Percentiles rank a stretch among this genome's conserved stretches.
Evolutionary conservation across 1,140 invertebrate species (phyloP).

Genomic region (Teleogryllus occipitalis): DNA sequence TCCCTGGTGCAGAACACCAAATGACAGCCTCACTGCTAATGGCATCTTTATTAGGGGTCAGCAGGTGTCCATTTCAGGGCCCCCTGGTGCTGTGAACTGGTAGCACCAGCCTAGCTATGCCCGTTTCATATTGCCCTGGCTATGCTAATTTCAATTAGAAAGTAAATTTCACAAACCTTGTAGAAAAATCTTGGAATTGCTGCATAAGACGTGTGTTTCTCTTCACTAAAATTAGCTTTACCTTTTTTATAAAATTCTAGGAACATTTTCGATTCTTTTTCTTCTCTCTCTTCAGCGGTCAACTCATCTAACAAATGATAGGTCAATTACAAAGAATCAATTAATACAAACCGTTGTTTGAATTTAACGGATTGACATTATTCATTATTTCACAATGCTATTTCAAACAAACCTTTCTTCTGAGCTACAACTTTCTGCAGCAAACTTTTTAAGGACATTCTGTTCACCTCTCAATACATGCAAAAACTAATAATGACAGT

Average conservation of each 20-base stretch:
- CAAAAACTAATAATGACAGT: too few relatives aligned
- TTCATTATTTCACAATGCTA: not conserved
- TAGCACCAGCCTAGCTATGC: too few relatives aligned
- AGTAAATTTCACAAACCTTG: not conserved
- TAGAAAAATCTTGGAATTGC: not conserved
- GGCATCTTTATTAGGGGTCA: too few relatives aligned
- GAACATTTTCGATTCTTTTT: not conserved
- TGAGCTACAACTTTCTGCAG: not conserved
- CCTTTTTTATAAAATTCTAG: not conserved
- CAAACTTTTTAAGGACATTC: not conserved
- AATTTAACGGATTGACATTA: too few relatives aligned
- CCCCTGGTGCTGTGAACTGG: too few relatives aligned
- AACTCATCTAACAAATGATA: not conserved
- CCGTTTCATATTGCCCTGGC: too few relatives aligned
- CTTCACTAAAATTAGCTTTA: not conserved
- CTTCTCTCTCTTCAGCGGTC: not conserved
- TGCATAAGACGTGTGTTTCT: not conserved
- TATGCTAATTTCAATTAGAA: not conserved
- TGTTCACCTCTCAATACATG: not conserved
- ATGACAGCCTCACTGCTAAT: too few relatives aligned
- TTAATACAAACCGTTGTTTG: not conserved
- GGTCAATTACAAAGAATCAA: not conserved
- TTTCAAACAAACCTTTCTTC: not conserved
- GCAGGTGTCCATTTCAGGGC: too few relatives aligned
- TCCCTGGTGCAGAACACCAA: too few relatives aligned